Evolutionary conservation across 2,113 vertebrate genomes (phyloP), one percentile per base, ranked within the genome.

Genomic region (Proterorhinus semilunaris): DNA sequence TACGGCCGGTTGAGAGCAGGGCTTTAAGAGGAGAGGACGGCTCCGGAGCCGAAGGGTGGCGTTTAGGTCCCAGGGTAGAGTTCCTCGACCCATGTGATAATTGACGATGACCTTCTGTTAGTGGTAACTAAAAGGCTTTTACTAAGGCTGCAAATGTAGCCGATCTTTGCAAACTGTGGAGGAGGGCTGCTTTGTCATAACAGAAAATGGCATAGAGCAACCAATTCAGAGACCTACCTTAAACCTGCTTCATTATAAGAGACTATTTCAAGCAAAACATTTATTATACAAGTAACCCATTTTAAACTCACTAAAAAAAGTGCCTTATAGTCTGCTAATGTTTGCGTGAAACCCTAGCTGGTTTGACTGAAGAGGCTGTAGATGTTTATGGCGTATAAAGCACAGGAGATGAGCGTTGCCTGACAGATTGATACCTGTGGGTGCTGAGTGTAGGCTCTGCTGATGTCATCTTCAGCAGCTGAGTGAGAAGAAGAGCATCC

Each of bases 381-480:
- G 71, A 80, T 68, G 63, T 62, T 74, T 75, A 36, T 36, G 27
- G 27, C 4, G 27, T 36, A 36, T 36, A 36, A 36, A 36, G 27
- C 4, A 36, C 27, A 36, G 7, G 62, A 73, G 55, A 74, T 43
- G 68, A 61, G 76, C 68, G 68, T 57, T 68, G 62, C 68, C 66
- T 74, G 76, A 79, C 82, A 67, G 71, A 68, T 69, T 72, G 64
- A 79, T 74, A n/a, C 45, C 67, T 62, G 65, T 52, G 47, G 72
- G 66, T 78, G 77, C 69, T 70, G 75, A 83, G 69, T 55, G 10
- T 68, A 62, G 76, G 82, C 78, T 71, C 70, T 71, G 68, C 54
- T 85, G 88, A 87, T 86, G 89, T 91, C 88, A 88, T 85, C 42
- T 62, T 51, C 67, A 79, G 51, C 64, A 78, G 74, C 49, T 63